Evolutionary conservation across 2,888 invertebrate species (phyloP).

Genomic region (Nasonia oneida): DNA sequence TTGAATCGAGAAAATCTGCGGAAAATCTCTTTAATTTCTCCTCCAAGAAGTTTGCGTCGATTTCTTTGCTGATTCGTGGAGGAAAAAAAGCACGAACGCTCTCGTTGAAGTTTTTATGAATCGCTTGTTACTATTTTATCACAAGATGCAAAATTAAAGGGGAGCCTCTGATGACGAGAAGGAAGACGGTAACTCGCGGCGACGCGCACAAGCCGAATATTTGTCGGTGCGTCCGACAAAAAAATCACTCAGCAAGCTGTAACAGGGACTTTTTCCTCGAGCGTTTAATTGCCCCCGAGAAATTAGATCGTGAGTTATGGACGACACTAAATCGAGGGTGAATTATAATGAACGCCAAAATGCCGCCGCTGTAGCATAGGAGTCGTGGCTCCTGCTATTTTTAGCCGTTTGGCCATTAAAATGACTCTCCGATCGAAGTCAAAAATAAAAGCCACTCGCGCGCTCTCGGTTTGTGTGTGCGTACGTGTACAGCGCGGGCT

Average conservation of each 20-base stretch:
- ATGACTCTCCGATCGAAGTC: conserved; percentile 52
- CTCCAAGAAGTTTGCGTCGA: conserved; percentile 57
- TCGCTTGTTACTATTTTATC: background rate
- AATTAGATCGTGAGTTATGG: conserved; percentile 63
- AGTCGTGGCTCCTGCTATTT: conserved; percentile 45
- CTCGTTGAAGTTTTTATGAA: background rate
- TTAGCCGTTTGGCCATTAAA: conserved; percentile 59
- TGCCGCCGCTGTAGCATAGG: background rate
- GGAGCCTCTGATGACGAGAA: background rate
- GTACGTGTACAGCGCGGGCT: background rate
- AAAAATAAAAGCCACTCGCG: conserved; percentile 39
- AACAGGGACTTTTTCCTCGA: conserved; percentile 42
- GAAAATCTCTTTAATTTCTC: conserved; percentile 60
- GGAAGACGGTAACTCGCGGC: background rate
- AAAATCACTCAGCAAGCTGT: conserved; percentile 51
- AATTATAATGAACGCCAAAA: conserved; percentile 61
- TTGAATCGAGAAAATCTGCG: conserved; percentile 61
- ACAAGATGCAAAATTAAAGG: background rate
- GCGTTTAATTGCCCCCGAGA: conserved; percentile 61
- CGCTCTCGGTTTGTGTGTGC: too few relatives aligned
- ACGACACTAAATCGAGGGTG: conserved; percentile 62
- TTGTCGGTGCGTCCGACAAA: conserved; percentile 42
- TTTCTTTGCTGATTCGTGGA: conserved; percentile 33
- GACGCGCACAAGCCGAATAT: conserved; percentile 29
- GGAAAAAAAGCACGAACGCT: background rate